Evolutionary conservation across 2,113 vertebrate species (phyloP), one percentile per base, ranked within the genome.

Genomic region (Gracilinanus agilis): DNA sequence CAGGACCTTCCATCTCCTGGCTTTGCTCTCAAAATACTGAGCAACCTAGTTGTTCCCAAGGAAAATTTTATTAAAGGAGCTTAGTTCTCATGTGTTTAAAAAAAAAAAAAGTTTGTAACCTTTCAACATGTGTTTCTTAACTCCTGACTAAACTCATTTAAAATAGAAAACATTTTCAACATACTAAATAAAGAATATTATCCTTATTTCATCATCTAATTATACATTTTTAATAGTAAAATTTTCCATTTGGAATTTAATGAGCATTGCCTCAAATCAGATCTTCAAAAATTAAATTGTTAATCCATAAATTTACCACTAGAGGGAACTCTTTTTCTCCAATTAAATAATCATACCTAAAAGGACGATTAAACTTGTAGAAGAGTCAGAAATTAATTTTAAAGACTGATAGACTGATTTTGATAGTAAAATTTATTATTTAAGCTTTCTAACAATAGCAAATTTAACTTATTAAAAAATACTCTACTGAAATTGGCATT

Each of bases 281-380:
- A 55, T 11, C 3, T 9, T 19, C 11, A 44, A 24, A 53, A 94
- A 94, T 88, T n/a, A 83, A 54, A 75, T 40, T 96, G 94, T 94
- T 96, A 93, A 92, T 98, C 97, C 98, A 94, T 49, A 54, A 53
- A 95, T 92, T 1, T 19, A 97, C 91, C 98, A 0, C 98, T 98
- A 98, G 98, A 96, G 98, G 98, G 97, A 94, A 97, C 96, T 49
- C 95, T 98, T 98, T 98, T 93, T 96, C 55, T 97, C 97, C 54
- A 49, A 25, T 97, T 96, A 75, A 89, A 58, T 88, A 11, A 44
- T 24, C 94, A 53, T 67, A 2, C 55, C 91, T 92, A 34, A 44
- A 58, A 93, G 40, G n/a, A 0, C 13, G 21, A 75, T 34, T 56
- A 23, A 25, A 11, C 1, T 40, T 8, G 0, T 53, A 94, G 10